Evolutionary conservation across 2,888 invertebrate genomes (phyloP).

Genomic region (Dioctria rufipes): DNA sequence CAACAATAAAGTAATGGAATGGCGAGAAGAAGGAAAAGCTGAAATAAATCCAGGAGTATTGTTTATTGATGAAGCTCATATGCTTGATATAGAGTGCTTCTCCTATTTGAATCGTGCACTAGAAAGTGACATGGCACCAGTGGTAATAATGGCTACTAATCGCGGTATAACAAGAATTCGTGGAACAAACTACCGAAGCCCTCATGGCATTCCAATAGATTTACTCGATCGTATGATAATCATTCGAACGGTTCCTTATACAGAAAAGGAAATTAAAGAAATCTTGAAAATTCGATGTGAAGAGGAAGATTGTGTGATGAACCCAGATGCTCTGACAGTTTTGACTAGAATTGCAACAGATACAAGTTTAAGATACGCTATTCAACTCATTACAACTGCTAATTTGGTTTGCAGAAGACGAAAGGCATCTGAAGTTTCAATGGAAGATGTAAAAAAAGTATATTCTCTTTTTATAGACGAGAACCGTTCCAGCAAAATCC

Average conservation of each 20-base stretch:
- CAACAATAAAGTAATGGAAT: slow-evolving; percentile 96
- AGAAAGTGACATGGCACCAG: slow-evolving; percentile 97
- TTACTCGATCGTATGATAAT: slow-evolving; percentile 96
- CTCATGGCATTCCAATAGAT: slow-evolving; percentile 98
- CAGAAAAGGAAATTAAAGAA: slow-evolving; percentile 89
- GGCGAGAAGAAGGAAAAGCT: slow-evolving; percentile 99
- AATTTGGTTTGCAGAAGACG: slow-evolving; percentile 93
- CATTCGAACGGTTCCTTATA: slow-evolving; percentile 91
- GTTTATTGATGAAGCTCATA: slow-evolving; percentile 98
- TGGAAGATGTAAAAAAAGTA: slow-evolving; percentile 95
- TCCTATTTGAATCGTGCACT: slow-evolving; percentile 97
- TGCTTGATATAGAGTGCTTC: slow-evolving; percentile 99
- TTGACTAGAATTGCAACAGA: slow-evolving; percentile 94
- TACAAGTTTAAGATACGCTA: slow-evolving; percentile 95
- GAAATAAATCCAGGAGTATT: slow-evolving; percentile 98
- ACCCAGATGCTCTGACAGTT: slow-evolving; percentile 90
- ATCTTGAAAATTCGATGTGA: slow-evolving; percentile 96
- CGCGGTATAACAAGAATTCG: slow-evolving; percentile 94
- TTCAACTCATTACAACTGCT: slow-evolving; percentile 97
- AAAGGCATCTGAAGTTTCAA: slow-evolving; percentile 86
- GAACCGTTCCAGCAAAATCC: slow-evolving; percentile 91
- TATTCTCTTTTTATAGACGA: slow-evolving; percentile 97
- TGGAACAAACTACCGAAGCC: slow-evolving; percentile 93
- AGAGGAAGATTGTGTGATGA: slow-evolving; percentile 98
- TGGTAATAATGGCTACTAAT: slow-evolving; percentile 99